Percentiles rank a stretch among this genome's conserved stretches.
These are phyloP conservation scores for Lydus trimaculatus DNA, from an alignment of 2,888 invertebrate genomes.

Conservation along the genomic window DNA sequence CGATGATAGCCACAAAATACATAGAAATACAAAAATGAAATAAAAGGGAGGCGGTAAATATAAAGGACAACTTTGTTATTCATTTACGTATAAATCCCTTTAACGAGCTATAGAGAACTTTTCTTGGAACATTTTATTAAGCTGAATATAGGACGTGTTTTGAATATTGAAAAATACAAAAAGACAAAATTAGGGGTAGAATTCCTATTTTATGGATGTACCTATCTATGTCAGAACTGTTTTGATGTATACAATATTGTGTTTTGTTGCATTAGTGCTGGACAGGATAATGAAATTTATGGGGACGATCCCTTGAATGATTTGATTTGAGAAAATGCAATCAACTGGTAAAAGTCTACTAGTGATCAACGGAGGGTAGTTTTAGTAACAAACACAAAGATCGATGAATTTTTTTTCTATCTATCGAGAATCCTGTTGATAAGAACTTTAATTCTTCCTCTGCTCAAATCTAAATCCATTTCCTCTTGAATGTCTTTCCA, in stretches of 20 bases:
- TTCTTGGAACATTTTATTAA: slow-evolving; percentile 31
- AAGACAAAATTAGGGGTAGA: background rate
- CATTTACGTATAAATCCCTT: slow-evolving; percentile 33
- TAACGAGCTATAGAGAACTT: slow-evolving; percentile 34
- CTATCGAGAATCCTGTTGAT: background rate
- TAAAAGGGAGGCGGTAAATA: background rate
- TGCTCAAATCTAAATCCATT: no score
- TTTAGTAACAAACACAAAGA: background rate
- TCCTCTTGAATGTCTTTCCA: background rate
- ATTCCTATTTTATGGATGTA: background rate
- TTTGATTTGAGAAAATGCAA: slow-evolving; percentile 9
- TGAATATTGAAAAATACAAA: slow-evolving; percentile 5
- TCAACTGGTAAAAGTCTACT: slow-evolving; percentile 8
- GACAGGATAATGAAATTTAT: slow-evolving; percentile 11
- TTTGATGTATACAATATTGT: slow-evolving; percentile 8
- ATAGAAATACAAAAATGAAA: no score
- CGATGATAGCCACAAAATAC: background rate
- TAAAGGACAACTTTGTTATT: slow-evolving; percentile 26
- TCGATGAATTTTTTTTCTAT: background rate
- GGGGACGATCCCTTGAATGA: slow-evolving; percentile 11
- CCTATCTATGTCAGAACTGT: background rate
- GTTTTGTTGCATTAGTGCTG: slow-evolving; percentile 5
- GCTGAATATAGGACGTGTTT: slow-evolving; percentile 22
- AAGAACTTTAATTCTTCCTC: background rate
- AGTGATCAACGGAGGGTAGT: background rate